Evolutionary conservation across 2,797 vertebrate genomes (phyloP), one percentile per base, ranked within the genome.

Genomic region (Ficedula albicollis): DNA sequence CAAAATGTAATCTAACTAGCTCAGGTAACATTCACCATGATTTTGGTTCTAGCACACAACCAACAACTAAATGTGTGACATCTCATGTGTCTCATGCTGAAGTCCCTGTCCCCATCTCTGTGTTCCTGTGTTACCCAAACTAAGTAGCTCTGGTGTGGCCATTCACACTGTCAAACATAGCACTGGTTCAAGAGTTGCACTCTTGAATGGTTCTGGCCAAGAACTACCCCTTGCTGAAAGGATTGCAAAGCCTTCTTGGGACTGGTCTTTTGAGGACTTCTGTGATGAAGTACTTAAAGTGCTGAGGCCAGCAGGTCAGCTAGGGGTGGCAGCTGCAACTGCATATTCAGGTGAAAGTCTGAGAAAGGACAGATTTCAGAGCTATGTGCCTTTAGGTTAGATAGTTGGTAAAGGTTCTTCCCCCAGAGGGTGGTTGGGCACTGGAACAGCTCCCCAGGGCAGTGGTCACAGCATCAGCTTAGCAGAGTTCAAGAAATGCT

Each of bases 401-500:
- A 17, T 38, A 54, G 38, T 39, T 29, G 8, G 21, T 30, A 39
- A 85, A n/a, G 11, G 25, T 29, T 76, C 38, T 85, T 46, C 29
- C 11, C 23, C n/a, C 38, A 44, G 38, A 44, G 46, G 4, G 10
- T 44, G n/a, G 1, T 0, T 59, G n/a, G 12, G 38, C 15, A n/a
- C 54, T 68, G 29, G 52, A n/a, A 26, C 23, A 60, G 22, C n/a
- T 59, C 15, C 12, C 27, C 62, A 59, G 63, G 38, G 13, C 13
- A 46, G 23, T 25, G 46, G 10, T 46, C 55, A 39, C n/a, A 60
- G 46, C 29, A 15, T 13, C 27, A 68, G 19, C 23, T 39, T 68
- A 48, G 6, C 29, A 39, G 13, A 59, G 54, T 0, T 23, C 39
- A 38, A 5, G n/a, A 27, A 67, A 10, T 4, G 2, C 23, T 39